phyloP scores from a whole-genome alignment of 2,888 invertebrate species.

The Epistrophella euchroma region DNA sequence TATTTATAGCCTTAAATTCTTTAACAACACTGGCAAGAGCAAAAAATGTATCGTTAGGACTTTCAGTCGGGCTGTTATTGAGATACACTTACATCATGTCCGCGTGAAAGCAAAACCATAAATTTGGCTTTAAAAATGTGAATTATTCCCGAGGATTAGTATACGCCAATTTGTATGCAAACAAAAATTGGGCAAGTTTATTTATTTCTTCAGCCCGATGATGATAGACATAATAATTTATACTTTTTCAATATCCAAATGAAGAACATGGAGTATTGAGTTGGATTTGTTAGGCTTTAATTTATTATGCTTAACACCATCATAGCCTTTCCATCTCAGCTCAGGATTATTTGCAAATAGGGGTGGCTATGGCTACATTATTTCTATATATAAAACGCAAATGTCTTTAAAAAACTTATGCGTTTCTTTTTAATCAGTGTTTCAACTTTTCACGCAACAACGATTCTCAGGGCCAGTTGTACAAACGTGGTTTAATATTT shows the following conservation, averaged over 20 bases:
- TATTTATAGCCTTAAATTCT: conserved; percentile 48
- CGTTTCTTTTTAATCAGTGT: too few species aligned
- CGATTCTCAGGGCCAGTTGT: too few species aligned
- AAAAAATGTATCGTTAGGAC: conserved; percentile 34
- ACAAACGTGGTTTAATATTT: too few species aligned
- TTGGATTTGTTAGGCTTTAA: neutral
- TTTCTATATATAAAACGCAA: too few species aligned
- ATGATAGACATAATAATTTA: conserved; percentile 12
- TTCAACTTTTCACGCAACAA: too few species aligned
- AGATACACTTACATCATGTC: conserved; percentile 39
- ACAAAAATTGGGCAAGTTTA: conserved; percentile 35
- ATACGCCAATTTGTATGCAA: conserved; percentile 35
- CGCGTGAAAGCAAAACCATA: conserved; percentile 31
- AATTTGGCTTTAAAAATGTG: conserved; percentile 57
- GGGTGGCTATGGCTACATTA: neutral
- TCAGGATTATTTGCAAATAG: neutral
- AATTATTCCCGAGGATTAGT: conserved; percentile 39
- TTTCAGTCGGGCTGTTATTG: conserved; percentile 54
- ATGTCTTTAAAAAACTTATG: too few species aligned
- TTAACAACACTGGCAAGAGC: conserved; percentile 23
- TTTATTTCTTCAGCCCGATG: conserved; percentile 25
- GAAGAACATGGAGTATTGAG: neutral
- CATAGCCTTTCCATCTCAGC: neutral
- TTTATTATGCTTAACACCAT: neutral
- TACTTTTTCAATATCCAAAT: conserved; percentile 4